A percentile compares a stretch with the other conserved stretches of the same genome.
These are phyloP conservation scores for Tadarida brasiliensis DNA, from an alignment of 2,797 vertebrate genomes.

Conservation along the genomic window DNA sequence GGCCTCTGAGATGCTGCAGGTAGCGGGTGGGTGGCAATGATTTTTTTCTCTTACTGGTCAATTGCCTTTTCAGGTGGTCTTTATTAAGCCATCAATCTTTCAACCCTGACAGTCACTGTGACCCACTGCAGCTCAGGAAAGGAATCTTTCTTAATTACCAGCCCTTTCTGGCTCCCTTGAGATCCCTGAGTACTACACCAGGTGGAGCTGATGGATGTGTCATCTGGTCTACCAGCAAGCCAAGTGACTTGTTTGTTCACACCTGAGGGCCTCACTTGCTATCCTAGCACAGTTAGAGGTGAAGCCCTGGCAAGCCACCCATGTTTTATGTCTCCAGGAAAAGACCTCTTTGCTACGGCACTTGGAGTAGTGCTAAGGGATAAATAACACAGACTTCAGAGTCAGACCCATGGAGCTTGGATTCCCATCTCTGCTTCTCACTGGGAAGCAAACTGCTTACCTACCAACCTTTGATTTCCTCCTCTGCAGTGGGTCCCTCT, in stretches of 20 bases:
- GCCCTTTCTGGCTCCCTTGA: conserved; percentile 75
- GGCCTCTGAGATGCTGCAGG: background rate
- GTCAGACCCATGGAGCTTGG: background rate
- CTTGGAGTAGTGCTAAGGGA: background rate
- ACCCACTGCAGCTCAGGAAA: conserved; percentile 71
- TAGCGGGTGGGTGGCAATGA: conserved; percentile 45
- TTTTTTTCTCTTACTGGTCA: conserved; percentile 61
- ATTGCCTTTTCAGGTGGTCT: conserved; percentile 81
- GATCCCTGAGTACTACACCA: conserved; percentile 71
- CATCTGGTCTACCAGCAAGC: conserved; percentile 40
- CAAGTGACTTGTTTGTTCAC: conserved; percentile 52
- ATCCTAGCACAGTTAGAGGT: background rate
- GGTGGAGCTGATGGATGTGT: conserved; percentile 60
- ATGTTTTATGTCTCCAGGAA: conserved; percentile 58
- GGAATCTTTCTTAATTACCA: conserved; percentile 83
- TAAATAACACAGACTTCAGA: conserved; percentile 21
- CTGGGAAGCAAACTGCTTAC: background rate
- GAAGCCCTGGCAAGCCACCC: background rate
- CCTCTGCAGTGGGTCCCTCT: background rate
- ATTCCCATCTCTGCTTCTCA: background rate
- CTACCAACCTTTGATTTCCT: background rate
- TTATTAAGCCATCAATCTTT: conserved; percentile 80
- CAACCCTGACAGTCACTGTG: conserved; percentile 77
- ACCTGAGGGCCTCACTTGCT: background rate
- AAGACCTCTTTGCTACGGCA: conserved; percentile 28